Evolutionary conservation across 2,888 invertebrate species (phyloP), one percentile per base, ranked within the genome.

Genomic region (Linnaemya tessellans): DNA sequence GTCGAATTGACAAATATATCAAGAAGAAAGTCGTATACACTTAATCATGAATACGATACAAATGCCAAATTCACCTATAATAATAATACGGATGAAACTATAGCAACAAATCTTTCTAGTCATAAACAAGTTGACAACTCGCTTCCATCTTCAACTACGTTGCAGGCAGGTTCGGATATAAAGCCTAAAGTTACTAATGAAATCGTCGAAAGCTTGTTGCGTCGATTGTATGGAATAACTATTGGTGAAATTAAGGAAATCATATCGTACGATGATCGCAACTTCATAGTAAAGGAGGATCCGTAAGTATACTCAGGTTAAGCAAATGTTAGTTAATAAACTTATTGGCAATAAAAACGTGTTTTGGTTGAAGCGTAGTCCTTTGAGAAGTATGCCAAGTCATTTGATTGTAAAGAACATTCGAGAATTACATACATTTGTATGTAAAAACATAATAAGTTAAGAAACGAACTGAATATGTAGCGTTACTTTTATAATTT

Each of bases 251-350:
- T 92, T 2, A 90, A 90, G 81, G 93, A 93, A 79, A 79, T 92
- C 15, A 89, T 90, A n/a, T 89, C 92, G 15, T 93, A 93, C 84
- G 93, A 93, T 86, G 93, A 93, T 89, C 90, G 91, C 60, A 93
- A 93, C 86, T 93, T 89, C 87, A 88, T 91, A 8, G 90, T 93
- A 71, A 87, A 89, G 71, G 92, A 91, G 87, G 93, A 93, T 88
- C 89, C 90, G 93, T 93, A 87, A 92, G 92, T 89, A 54, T 75
- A 4, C 9, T 10, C 25, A 71, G 1, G 13, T 60, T 38, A 10
- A 1, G 5, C 38, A 38, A 38, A 38, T n/a, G n/a, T n/a, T n/a
- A n/a, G n/a, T n/a, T n/a, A n/a, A n/a, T n/a, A n/a, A n/a, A n/a
- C n/a, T n/a, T 3, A 5, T 30, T 30, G 2, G 3, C 5, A 30